Evolutionary conservation across 2,888 invertebrate species (phyloP).

Genomic region (Xiphydria camelus): DNA sequence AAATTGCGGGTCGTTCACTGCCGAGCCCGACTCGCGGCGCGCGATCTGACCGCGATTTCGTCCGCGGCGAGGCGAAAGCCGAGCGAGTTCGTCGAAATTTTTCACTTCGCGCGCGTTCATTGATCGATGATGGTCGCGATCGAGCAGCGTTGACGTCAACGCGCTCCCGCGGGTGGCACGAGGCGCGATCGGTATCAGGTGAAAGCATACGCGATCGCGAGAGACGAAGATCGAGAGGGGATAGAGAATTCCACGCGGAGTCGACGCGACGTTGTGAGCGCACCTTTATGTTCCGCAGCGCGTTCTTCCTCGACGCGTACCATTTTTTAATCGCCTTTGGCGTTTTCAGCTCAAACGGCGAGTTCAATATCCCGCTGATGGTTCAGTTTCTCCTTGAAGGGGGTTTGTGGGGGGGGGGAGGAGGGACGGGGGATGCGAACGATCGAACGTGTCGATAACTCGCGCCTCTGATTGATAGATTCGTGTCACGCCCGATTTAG

Average conservation of each 20-base stretch:
- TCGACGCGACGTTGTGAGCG: no score
- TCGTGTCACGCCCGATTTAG: conserved; percentile 6
- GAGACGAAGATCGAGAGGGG: no score
- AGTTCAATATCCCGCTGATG: conserved; percentile 26
- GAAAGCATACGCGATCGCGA: no score
- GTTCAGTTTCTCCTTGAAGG: conserved; percentile 18
- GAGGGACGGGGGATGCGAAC: background rate
- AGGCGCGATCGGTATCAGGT: no score
- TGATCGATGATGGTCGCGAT: no score
- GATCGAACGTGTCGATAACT: conserved; percentile 3
- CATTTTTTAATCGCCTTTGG: background rate
- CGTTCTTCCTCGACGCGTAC: background rate
- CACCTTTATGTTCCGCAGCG: background rate
- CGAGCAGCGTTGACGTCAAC: no score
- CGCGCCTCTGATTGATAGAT: conserved; percentile 14
- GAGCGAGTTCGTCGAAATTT: background rate
- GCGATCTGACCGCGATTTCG: no score
- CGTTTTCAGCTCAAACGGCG: background rate
- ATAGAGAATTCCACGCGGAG: no score
- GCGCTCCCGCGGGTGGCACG: no score
- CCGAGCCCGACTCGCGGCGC: no score
- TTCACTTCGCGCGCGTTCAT: no score
- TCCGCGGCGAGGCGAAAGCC: background rate
- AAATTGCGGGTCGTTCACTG: no score
- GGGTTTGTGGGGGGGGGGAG: conserved; percentile 15